Conservation (phyloP, 1,140 invertebrate species). For the Caenorhabditis brenneri region DNA sequence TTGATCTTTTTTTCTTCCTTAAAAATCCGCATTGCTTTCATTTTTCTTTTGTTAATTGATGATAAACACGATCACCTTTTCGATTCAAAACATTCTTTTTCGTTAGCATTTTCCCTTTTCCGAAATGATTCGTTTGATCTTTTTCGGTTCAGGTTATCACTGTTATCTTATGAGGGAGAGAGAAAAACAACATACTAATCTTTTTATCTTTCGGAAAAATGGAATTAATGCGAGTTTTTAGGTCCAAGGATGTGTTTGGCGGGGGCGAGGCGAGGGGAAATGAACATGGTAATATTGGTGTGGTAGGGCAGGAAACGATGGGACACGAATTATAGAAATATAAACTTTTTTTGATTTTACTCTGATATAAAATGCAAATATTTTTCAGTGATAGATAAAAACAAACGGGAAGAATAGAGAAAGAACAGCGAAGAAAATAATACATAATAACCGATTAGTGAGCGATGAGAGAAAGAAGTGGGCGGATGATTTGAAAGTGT, state of each 20-base stretch:
- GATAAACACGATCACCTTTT: not conserved
- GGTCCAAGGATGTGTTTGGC: not conserved
- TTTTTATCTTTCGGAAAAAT: slow-evolving; percentile 2
- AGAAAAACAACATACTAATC: not conserved
- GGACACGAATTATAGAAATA: not conserved
- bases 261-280: not conserved
- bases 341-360: not conserved
- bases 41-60: too few relatives aligned
- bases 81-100: not conserved
- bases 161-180: not conserved
- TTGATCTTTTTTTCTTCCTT: not conserved
- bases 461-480: slow-evolving; percentile 8
- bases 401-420: too few relatives aligned
- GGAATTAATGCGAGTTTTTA: not conserved
- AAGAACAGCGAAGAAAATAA: not conserved
- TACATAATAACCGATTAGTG: slow-evolving; percentile 43
- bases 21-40: not conserved
- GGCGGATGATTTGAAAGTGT: not conserved
- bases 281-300: not conserved
- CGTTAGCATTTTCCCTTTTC: not conserved
- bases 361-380: slow-evolving; percentile 20
- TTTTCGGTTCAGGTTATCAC: not conserved
- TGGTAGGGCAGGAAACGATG: not conserved
- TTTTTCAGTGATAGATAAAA: not conserved
- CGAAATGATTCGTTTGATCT: not conserved